Evolutionary conservation across 2,113 vertebrate genomes (phyloP).

Genomic region (Capricornis sumatraensis): DNA sequence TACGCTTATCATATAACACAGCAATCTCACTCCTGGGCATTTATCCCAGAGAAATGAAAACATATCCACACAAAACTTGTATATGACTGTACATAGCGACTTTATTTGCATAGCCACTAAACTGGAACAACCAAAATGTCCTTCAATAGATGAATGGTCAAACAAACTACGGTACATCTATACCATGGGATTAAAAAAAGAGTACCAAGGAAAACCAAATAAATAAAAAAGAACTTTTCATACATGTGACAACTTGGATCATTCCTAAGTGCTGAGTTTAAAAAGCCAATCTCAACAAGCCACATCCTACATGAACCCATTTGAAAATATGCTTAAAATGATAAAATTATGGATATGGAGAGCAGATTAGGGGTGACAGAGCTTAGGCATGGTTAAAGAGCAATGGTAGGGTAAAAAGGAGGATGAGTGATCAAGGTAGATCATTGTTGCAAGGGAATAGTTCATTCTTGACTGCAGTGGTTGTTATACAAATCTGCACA

Average conservation of each 20-base stretch:
- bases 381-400: neutral
- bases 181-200: neutral
- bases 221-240: neutral
- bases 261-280: neutral
- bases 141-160: neutral
- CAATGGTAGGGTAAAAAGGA: neutral
- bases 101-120: neutral
- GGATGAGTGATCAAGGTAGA: neutral
- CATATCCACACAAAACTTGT: neutral
- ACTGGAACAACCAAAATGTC: neutral
- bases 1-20: neutral
- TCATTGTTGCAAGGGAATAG: neutral
- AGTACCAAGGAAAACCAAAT: neutral
- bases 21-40: neutral
- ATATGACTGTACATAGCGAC: neutral
- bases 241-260: neutral
- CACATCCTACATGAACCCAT: neutral
- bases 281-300: neutral
- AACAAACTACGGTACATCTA: neutral
- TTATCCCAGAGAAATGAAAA: neutral
- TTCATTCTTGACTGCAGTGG: neutral
- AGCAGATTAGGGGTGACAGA: neutral
- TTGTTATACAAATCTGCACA: neutral
- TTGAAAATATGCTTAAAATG: neutral
- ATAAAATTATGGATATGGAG: neutral